phyloP scores from a whole-genome alignment of 2,797 vertebrate genomes.

The Hemitrygon akajei region DNA sequence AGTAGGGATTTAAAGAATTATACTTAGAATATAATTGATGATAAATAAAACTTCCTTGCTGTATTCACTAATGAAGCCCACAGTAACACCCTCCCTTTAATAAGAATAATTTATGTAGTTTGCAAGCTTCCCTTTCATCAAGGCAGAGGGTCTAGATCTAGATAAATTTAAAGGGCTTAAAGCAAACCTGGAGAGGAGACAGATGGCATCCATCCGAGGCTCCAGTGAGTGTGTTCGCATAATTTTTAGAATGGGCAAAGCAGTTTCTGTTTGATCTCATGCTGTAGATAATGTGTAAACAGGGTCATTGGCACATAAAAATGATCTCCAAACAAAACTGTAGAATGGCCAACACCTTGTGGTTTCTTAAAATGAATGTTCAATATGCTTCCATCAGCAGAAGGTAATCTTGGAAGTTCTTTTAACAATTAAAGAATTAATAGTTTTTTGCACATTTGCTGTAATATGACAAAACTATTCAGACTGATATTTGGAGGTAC shows the following conservation, averaged over 20 bases:
- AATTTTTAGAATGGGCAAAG: background rate
- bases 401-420: background rate
- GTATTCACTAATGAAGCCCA: background rate
- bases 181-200: background rate
- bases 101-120: background rate
- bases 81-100: background rate
- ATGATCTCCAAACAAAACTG: conserved; percentile 4
- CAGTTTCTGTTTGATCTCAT: background rate
- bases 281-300: background rate
- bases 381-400: background rate
- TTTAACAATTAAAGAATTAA: background rate
- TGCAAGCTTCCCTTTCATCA: background rate
- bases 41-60: background rate
- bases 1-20: background rate
- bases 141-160: background rate
- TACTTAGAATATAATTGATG: background rate
- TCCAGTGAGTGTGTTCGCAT: background rate
- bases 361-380: background rate
- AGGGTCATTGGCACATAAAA: background rate
- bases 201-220: background rate
- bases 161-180: background rate
- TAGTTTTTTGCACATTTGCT: background rate
- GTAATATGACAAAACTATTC: background rate
- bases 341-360: background rate
- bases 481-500: background rate